phyloP scores from a whole-genome alignment of 2,888 invertebrate species.

The Craniophora ligustri region DNA sequence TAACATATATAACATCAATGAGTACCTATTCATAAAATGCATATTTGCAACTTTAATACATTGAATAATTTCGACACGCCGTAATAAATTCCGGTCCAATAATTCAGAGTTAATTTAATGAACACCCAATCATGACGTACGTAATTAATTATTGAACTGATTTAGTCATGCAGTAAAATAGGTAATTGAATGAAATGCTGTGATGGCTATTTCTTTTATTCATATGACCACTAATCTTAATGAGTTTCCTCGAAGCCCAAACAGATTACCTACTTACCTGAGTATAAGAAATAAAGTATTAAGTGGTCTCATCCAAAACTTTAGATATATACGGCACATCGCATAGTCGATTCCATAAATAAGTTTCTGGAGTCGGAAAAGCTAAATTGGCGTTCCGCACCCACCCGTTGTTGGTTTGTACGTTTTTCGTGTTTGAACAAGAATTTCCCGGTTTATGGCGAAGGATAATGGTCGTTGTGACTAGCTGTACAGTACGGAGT shows the following conservation, averaged over 20 bases:
- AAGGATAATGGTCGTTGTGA: conserved; percentile 41
- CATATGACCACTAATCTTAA: not conserved
- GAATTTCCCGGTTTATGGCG: conserved; percentile 43
- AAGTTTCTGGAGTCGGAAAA: conserved; percentile 29
- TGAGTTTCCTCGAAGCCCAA: conserved; percentile 26
- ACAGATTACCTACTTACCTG: conserved; percentile 45
- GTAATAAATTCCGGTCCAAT: conserved; percentile 17
- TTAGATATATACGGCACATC: conserved; percentile 12
- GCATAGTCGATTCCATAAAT: conserved; percentile 25
- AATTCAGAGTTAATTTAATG: conserved; percentile 23
- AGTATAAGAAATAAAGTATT: conserved; percentile 39
- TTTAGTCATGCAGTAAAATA: conserved; percentile 1
- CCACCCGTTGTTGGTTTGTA: conserved; percentile 20
- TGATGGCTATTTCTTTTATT: not conserved
- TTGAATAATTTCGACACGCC: conserved; percentile 7
- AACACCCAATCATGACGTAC: conserved; percentile 18
- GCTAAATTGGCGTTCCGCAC: conserved; percentile 35
- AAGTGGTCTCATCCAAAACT: conserved; percentile 22
- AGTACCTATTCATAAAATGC: not conserved
- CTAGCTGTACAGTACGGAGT: conserved; percentile 35
- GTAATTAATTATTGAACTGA: conserved; percentile 27
- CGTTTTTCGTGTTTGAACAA: conserved; percentile 47
- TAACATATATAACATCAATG: not conserved
- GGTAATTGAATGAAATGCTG: conserved; percentile 14
- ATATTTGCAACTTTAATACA: not conserved